Evolutionary conservation across 37 sponge, comb jelly and placozoan genomes (phyloP).

Genomic region (Haliclona indistincta): DNA sequence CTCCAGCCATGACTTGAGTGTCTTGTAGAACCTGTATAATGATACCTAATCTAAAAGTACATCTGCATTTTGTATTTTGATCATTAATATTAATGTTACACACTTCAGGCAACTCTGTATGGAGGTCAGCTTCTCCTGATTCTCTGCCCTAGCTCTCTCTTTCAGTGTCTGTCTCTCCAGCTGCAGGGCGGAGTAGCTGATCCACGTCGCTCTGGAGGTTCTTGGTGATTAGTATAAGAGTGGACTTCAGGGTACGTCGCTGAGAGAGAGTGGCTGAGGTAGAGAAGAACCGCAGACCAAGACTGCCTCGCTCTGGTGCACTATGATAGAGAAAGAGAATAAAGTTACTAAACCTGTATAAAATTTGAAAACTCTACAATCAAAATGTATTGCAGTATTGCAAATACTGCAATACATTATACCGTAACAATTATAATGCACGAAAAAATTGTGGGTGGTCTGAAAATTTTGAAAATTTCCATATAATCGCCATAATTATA

Average conservation of each 20-base stretch:
- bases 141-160: not conserved
- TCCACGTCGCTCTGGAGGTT: conserved; percentile 20
- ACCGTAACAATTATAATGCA: no score
- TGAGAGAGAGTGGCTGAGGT: not conserved
- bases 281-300: conserved; percentile 49
- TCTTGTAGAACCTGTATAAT: conserved; percentile 57
- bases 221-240: conserved; percentile 23
- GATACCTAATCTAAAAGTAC: conserved; percentile 6
- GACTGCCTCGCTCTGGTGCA: conserved; percentile 50
- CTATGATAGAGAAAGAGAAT: conserved; percentile 35
- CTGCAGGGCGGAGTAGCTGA: no score
- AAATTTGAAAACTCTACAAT: conserved; percentile 5
- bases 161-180: no score
- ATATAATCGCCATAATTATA: no score
- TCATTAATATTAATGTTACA: not conserved
- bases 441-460: no score
- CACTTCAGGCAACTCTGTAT: not conserved
- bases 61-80: not conserved
- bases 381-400: no score
- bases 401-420: no score
- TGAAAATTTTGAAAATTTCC: no score
- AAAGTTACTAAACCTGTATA: conserved; percentile 23
- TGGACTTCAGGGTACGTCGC: conserved; percentile 30
- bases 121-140: not conserved
- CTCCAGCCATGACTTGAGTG: conserved; percentile 81